These are phyloP conservation scores for Echeneis naucrates DNA, from an alignment of 2,797 vertebrate species.

Conservation along the genomic window DNA sequence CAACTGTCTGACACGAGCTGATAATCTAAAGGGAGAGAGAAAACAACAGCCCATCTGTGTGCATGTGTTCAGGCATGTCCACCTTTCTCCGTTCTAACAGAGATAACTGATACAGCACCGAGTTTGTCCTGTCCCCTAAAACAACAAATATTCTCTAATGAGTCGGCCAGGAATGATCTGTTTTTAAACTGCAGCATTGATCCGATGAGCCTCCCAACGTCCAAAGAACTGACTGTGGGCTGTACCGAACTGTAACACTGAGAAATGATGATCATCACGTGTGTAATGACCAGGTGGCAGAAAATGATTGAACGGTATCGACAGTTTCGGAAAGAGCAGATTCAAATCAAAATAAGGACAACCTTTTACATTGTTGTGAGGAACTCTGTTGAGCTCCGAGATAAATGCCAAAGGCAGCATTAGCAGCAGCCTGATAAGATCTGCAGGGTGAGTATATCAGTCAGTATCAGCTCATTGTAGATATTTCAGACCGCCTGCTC, in stretches of 20 bases:
- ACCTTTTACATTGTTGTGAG: neutral
- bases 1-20: constrained; percentile 52
- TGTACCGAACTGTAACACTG: no score
- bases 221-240: no score
- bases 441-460: neutral
- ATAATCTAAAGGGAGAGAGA: constrained; percentile 31
- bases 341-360: neutral
- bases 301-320: no score
- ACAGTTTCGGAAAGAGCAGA: neutral
- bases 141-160: neutral
- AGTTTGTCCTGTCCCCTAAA: constrained; percentile 1
- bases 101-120: constrained; percentile 25
- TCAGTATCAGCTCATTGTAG: no score
- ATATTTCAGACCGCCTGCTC: no score
- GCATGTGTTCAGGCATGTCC: constrained; percentile 48
- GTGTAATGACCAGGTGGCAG: no score
- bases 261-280: no score
- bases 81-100: constrained; percentile 21
- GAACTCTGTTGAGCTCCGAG: neutral
- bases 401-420: no score
- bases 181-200: neutral
- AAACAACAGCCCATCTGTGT: constrained; percentile 37
- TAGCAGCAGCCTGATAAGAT: no score
- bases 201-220: no score
- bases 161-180: neutral